A percentile compares a stretch with the other conserved stretches of the same genome.
phyloP scores from a whole-genome alignment of 2,113 vertebrate species.

The Pelvicachromis taeniatus region DNA sequence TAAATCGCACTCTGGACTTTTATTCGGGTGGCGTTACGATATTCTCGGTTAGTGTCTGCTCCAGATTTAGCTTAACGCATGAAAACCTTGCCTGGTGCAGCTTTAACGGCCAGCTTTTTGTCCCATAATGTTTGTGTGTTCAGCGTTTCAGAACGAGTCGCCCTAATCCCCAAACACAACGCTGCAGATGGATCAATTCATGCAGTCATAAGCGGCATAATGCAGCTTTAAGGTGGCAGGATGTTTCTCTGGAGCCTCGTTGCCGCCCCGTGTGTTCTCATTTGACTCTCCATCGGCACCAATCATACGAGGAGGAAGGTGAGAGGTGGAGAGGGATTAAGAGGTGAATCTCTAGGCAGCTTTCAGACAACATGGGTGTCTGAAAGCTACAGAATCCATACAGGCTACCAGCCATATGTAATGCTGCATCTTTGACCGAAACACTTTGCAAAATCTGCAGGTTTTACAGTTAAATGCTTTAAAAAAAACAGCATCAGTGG shows the following conservation, averaged over 20 bases:
- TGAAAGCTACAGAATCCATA: neutral
- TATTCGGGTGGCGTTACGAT: neutral
- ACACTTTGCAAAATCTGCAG: neutral
- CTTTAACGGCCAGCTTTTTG: neutral
- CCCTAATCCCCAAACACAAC: conserved; percentile 2
- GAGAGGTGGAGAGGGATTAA: neutral
- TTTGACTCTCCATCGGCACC: neutral
- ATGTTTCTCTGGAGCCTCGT: neutral
- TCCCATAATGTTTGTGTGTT: neutral
- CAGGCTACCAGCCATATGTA: neutral
- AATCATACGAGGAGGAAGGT: neutral
- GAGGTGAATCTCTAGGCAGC: neutral
- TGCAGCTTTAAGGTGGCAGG: neutral
- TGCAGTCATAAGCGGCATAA: conserved; percentile 15
- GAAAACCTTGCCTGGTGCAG: neutral
- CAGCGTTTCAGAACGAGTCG: neutral
- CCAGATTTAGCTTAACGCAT: neutral
- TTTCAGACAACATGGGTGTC: neutral
- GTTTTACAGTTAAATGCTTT: neutral
- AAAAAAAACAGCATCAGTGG: neutral
- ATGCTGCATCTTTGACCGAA: neutral
- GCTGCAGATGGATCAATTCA: conserved; percentile 22
- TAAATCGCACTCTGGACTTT: neutral
- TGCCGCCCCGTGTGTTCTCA: neutral
- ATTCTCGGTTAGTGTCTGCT: neutral